Evolutionary conservation across 2,888 invertebrate species (phyloP), one percentile per base, ranked within the genome.

Genomic region (Cryptops parisi): DNA sequence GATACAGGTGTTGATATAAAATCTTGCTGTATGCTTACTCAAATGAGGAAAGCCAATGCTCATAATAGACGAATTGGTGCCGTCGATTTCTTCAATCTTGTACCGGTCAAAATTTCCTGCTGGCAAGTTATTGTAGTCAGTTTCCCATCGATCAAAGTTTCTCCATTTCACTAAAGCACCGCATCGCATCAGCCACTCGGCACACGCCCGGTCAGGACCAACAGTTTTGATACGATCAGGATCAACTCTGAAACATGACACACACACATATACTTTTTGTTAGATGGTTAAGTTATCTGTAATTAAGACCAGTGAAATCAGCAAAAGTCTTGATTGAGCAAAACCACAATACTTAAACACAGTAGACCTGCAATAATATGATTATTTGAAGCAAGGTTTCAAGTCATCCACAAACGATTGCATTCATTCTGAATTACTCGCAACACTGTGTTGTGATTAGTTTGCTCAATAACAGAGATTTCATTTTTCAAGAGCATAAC

Each of bases 181-280:
- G 71, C 93, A 93, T 59, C 84, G 76, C 25, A 97, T 71, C 4
- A 96, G 72, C 96, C 97, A 97, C 70, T 97, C 96, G 0, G 94
- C 91, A 69, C 94, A 94, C 2, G 84, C 80, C 51, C 87, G 73
- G 66, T 97, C 89, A 0, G 93, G 80, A 0, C 97, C 97, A 41
- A 90, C 76, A 60, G 72, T 64, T 64, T 78, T 72, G 38, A 83
- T 72, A 38, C 88, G 76, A 0, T 78, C 73, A 2, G 68, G 62
- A 63, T 87, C 85, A 1, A 86, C 80, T 47, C 74, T 74, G 53
- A 17, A 38, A 46, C n/a, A 6, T 12, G 9, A 6, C 9, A 44
- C 44, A 44, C 17, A n/a, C n/a, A n/a, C n/a, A n/a, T n/a, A n/a
- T n/a, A 33, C 38, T 12, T 33, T n/a, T n/a, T 12, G 38, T n/a